Conservation (phyloP, 1,140 invertebrate species). For the Agraylea sexmaculata region DNA sequence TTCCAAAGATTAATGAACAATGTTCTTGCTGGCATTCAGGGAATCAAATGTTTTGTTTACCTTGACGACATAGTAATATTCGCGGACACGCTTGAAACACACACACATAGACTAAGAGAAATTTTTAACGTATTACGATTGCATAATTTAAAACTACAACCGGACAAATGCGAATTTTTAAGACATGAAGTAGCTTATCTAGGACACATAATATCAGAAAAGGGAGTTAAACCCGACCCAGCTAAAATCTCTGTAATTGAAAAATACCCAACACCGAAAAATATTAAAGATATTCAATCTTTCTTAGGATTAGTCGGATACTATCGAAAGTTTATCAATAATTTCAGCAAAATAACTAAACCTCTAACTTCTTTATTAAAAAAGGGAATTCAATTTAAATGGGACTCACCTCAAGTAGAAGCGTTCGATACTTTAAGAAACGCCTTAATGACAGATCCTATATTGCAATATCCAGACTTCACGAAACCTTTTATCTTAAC, state of each 20-base stretch:
- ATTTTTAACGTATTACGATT: conserved; percentile 28
- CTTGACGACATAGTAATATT: conserved; percentile 30
- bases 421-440: conserved; percentile 24
- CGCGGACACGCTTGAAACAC: conserved; percentile 22
- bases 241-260: conserved; percentile 28
- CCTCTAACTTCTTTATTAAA: conserved; percentile 27
- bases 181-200: conserved; percentile 32
- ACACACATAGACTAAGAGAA: conserved; percentile 22
- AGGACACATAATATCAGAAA: conserved; percentile 29
- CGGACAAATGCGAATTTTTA: conserved; percentile 29
- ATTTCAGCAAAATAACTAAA: conserved; percentile 26
- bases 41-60: conserved; percentile 26
- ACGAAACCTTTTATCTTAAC: conserved; percentile 25
- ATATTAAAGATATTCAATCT: conserved; percentile 27
- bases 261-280: conserved; percentile 31
- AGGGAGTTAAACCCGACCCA: conserved; percentile 33
- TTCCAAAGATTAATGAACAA: conserved; percentile 25
- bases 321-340: conserved; percentile 32
- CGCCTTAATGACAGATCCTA: conserved; percentile 16
- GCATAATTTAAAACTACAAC: conserved; percentile 29
- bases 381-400: conserved; percentile 25
- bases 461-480: conserved; percentile 25
- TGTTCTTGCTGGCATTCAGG: conserved; percentile 21
- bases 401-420: conserved; percentile 20
- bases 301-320: conserved; percentile 35